These are phyloP conservation scores for Parotocinclus haroldoi DNA, from an alignment of 2,797 vertebrate genomes.

Conservation along the genomic window DNA sequence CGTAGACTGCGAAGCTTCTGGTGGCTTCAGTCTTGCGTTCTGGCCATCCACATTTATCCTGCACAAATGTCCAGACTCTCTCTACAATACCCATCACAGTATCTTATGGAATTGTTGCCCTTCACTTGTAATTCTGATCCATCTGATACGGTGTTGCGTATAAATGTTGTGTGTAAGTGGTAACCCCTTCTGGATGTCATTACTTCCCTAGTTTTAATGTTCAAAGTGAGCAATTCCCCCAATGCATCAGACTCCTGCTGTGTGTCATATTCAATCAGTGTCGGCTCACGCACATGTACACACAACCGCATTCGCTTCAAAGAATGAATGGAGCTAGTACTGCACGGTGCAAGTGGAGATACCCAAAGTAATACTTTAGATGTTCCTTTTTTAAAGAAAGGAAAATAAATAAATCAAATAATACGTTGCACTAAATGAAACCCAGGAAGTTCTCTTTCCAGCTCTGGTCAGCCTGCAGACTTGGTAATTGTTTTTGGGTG, in stretches of 20 bases:
- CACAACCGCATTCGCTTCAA: constrained; percentile 23
- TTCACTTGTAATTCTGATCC: too few relatives aligned
- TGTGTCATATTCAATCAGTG: constrained; percentile 58
- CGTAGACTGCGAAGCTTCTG: too few relatives aligned
- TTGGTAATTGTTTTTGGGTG: too few relatives aligned
- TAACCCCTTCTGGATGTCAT: constrained; percentile 51
- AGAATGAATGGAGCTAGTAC: constrained; percentile 14
- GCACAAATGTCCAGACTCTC: too few relatives aligned
- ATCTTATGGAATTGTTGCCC: background rate
- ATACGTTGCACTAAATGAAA: too few relatives aligned
- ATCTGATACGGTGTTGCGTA: constrained; percentile 2
- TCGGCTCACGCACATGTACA: constrained; percentile 52
- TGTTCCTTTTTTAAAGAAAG: too few relatives aligned
- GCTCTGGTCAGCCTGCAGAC: too few relatives aligned
- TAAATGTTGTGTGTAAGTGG: constrained; percentile 43
- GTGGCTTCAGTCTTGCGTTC: too few relatives aligned
- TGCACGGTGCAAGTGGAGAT: constrained; percentile 32
- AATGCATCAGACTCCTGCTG: constrained; percentile 42
- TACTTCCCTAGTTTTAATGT: constrained; percentile 50
- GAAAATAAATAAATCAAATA: too few relatives aligned
- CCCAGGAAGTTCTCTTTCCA: too few relatives aligned
- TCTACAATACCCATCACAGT: too few relatives aligned
- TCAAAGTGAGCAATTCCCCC: constrained; percentile 54
- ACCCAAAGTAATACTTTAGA: background rate
- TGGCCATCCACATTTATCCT: too few relatives aligned